Evolutionary conservation across 2,113 vertebrate species (phyloP).

Genomic region (Sardina pilchardus): DNA sequence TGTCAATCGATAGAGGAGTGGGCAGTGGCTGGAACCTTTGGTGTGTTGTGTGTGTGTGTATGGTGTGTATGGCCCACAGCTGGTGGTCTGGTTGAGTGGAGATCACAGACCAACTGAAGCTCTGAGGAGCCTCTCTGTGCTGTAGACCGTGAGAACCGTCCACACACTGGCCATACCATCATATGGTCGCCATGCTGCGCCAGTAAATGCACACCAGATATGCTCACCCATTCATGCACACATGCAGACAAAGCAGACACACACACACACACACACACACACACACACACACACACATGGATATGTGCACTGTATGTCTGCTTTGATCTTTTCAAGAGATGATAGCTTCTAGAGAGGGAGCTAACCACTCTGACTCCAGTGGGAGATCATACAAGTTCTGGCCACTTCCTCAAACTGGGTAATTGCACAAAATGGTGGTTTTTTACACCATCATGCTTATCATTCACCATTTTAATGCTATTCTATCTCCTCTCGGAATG

Average conservation of each 20-base stretch:
- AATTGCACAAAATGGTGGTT: no score
- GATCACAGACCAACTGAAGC: neutral
- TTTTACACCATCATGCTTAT: no score
- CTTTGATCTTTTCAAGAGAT: neutral
- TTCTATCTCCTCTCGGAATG: no score
- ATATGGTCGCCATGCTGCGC: no score
- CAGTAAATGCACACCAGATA: neutral
- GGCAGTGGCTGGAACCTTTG: neutral
- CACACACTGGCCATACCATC: neutral
- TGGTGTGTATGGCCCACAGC: neutral
- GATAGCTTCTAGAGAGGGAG: neutral
- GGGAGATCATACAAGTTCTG: no score
- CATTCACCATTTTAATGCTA: no score
- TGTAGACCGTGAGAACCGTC: neutral
- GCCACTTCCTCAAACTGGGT: no score
- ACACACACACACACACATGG: neutral
- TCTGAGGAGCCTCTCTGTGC: neutral
- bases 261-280: conserved; percentile 11
- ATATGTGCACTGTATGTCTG: neutral
- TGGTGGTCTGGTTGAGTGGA: neutral
- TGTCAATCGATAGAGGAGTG: neutral
- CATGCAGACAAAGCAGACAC: neutral
- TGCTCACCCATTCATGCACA: neutral
- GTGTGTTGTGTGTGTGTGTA: neutral
- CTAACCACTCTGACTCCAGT: no score